phyloP scores from a whole-genome alignment of 2,113 vertebrate species.

The Ranitomeya imitator region DNA sequence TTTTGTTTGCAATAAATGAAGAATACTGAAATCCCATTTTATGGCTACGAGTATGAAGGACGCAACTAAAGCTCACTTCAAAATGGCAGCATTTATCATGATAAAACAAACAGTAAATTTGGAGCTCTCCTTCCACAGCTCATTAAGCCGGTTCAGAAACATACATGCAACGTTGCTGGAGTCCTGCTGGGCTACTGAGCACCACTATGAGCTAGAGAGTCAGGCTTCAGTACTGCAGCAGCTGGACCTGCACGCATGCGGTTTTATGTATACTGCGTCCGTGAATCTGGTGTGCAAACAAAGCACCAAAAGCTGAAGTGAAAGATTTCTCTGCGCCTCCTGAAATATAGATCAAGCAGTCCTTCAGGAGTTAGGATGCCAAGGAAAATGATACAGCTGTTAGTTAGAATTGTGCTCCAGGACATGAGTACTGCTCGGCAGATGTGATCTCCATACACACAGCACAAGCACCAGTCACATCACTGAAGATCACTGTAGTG shows the following conservation, averaged over 20 bases:
- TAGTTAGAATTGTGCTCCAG: not conserved
- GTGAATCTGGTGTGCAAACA: constrained; percentile 40
- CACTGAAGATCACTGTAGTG: not conserved
- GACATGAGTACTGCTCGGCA: not conserved
- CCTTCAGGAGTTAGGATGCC: not conserved
- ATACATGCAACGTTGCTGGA: constrained; percentile 42
- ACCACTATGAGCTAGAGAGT: not conserved
- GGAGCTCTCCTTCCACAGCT: constrained; percentile 40
- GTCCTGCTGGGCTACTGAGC: constrained; percentile 31
- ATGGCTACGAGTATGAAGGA: constrained; percentile 43
- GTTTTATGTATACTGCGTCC: constrained; percentile 37
- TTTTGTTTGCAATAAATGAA: constrained; percentile 8
- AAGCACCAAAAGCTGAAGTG: not conserved
- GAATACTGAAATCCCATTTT: constrained; percentile 13
- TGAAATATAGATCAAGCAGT: constrained; percentile 27
- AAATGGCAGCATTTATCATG: constrained; percentile 52
- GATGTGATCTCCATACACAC: constrained; percentile 16
- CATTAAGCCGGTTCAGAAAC: constrained; percentile 50
- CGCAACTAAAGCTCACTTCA: constrained; percentile 24
- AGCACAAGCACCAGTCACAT: constrained; percentile 8
- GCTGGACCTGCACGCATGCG: constrained; percentile 40
- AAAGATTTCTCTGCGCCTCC: not conserved
- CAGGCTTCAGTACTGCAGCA: constrained; percentile 47
- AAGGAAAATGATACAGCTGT: constrained; percentile 24
- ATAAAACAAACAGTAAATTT: constrained; percentile 46